Conservation (phyloP, 2,113 vertebrate genomes). For the Oncorhynchus tshawytscha region DNA sequence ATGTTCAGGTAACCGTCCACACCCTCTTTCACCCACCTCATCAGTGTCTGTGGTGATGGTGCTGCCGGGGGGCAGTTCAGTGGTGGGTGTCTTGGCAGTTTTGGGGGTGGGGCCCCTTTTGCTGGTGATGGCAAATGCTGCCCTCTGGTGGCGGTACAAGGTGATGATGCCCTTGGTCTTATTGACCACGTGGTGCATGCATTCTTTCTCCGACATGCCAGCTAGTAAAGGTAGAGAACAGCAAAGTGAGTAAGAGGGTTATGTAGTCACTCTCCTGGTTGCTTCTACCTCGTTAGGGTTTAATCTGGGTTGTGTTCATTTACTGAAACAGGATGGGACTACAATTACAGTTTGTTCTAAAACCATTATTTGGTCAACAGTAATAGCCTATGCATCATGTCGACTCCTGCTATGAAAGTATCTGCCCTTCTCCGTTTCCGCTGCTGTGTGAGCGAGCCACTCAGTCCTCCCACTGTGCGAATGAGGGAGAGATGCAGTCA, state of each 20-base stretch:
- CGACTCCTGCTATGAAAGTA: too few relatives aligned
- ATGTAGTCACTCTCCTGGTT: too few relatives aligned
- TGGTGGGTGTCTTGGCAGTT: constrained; percentile 82
- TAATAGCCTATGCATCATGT: too few relatives aligned
- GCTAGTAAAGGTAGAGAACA: constrained; percentile 32
- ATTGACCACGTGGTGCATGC: constrained; percentile 90
- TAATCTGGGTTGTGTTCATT: neutral
- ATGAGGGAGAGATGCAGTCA: too few relatives aligned
- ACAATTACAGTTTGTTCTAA: too few relatives aligned
- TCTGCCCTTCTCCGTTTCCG: too few relatives aligned
- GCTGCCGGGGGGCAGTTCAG: constrained; percentile 86
- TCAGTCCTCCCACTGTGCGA: too few relatives aligned
- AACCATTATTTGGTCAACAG: too few relatives aligned
- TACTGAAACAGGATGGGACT: too few relatives aligned
- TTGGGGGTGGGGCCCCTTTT: constrained; percentile 93
- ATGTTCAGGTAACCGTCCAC: neutral
- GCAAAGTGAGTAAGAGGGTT: neutral
- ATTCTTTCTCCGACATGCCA: constrained; percentile 86
- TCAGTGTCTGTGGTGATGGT: constrained; percentile 82
- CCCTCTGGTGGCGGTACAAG: constrained; percentile 93
- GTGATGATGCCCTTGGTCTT: constrained; percentile 95
- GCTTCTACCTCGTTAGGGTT: neutral
- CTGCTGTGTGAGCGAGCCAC: too few relatives aligned
- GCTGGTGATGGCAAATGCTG: constrained; percentile 96
- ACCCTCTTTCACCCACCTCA: constrained; percentile 75